Evolutionary conservation across 2,888 invertebrate species (phyloP), one percentile per base, ranked within the genome.

Genomic region (Amblyteles armatorius): DNA sequence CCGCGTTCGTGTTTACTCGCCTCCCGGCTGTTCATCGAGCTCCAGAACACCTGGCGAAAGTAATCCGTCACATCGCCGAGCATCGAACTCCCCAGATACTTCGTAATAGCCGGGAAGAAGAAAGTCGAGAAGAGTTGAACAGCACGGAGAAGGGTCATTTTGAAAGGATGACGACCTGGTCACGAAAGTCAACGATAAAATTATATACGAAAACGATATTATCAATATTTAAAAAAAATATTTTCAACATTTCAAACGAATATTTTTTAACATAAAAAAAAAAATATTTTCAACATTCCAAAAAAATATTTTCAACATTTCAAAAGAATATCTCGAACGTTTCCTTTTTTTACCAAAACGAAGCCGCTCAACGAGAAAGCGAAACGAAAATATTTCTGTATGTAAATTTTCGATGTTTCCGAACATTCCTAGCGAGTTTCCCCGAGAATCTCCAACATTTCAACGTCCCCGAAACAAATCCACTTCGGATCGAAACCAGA

Each of bases 41-140:
- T 83, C 91, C 91, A 91, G 67, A 93, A 93, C n/a, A 93, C 68
- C 29, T 84, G 84, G 1, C 91, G 88, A n/a, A 93, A 92, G 55
- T 89, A 93, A 13, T 88, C 52, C 0, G 86, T 89, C 1, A 86
- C 50, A 0, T 76, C 3, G 2, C 88, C 90, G 2, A 92, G 76
- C 52, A 91, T 73, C 7, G 81, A 26, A 4, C n/a, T 26, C 0
- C 79, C 77, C 0, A 90, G 0, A 13, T 71, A 82, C 9, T 87
- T 82, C 0, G 81, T 55, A 0, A 90, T 0, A 3, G 81, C 3
- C 1, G 92, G 92, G 16, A 92, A 91, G 76, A 92, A 92, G 50
- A 92, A 92, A 13, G 83, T 40, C 2, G 55, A 0, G n/a, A 88
- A 83, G 0, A 91, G 72, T n/a, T 60, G 68, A 0, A 90, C 0